Conservation (phyloP, 2,797 vertebrate genomes). For the Sebastes hopkinsi region DNA sequence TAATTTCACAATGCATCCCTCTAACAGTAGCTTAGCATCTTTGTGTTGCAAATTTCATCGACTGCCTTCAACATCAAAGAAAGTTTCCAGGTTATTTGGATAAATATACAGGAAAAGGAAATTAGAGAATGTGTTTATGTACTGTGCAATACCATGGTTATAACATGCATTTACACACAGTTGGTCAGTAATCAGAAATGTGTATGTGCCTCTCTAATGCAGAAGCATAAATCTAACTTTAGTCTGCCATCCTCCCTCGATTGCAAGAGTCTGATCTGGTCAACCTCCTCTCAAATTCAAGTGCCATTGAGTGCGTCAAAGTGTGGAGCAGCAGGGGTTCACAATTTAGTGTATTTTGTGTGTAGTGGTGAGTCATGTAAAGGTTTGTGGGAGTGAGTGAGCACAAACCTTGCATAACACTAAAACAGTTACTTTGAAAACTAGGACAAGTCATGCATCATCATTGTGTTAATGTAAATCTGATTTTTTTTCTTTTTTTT, state of each 20-base stretch:
- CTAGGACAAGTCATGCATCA: conserved; percentile 19
- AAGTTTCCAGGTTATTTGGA: neutral
- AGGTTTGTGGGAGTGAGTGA: conserved; percentile 59
- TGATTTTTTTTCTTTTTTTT: neutral
- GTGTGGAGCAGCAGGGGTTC: neutral
- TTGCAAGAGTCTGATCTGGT: neutral
- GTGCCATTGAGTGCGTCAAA: neutral
- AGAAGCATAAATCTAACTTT: neutral
- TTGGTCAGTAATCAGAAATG: neutral
- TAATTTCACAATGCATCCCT: neutral
- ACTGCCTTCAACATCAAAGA: neutral
- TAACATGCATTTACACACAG: neutral
- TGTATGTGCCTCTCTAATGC: neutral
- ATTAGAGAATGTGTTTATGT: neutral
- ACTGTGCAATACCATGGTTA: neutral
- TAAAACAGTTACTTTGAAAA: conserved; percentile 33
- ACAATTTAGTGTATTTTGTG: conserved; percentile 19
- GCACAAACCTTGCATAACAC: conserved; percentile 38
- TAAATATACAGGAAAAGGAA: neutral
- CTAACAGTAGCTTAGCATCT: neutral
- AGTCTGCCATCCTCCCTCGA: neutral
- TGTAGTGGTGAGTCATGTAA: conserved; percentile 65
- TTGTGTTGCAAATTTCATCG: neutral
- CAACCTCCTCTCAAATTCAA: neutral
- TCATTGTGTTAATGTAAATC: conserved; percentile 22